Conservation (phyloP, 2,797 vertebrate genomes). For the Peromyscus aztecus region DNA sequence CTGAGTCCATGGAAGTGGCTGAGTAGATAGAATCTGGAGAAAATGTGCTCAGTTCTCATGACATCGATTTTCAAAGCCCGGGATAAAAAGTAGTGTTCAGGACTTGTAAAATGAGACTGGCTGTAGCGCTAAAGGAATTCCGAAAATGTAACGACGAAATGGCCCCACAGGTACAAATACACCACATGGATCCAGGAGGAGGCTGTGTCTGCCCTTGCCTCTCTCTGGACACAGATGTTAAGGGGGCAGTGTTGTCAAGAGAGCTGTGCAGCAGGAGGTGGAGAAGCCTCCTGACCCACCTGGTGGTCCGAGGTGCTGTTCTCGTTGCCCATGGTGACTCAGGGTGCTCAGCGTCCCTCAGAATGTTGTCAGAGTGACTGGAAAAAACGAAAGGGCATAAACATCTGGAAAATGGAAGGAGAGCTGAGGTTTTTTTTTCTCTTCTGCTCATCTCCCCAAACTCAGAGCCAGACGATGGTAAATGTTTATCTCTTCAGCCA, state of each 20-base stretch:
- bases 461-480: not conserved
- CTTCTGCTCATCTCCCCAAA: not conserved
- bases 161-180: rapidly evolving
- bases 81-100: not conserved
- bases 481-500: slow-evolving; percentile 28
- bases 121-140: not conserved
- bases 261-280: rapidly evolving
- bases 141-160: not conserved
- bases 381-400: slow-evolving; percentile 79
- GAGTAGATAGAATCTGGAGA: not conserved
- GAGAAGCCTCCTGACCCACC: slow-evolving; percentile 83
- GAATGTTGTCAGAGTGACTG: slow-evolving; percentile 77
- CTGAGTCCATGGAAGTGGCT: not conserved
- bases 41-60: not conserved
- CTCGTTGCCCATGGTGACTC: slow-evolving; percentile 89
- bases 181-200: rapidly evolving
- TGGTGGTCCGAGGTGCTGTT: slow-evolving; percentile 87
- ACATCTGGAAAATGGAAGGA: not conserved
- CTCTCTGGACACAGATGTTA: not conserved
- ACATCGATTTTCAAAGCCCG: not conserved
- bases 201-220: not conserved
- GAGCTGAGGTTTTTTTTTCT: not conserved
- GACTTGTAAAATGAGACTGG: not conserved
- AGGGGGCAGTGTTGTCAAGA: not conserved
- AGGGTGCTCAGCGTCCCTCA: slow-evolving; percentile 63